phyloP scores from a whole-genome alignment of 2,797 vertebrate species.

The Phoeniculus purpureus region DNA sequence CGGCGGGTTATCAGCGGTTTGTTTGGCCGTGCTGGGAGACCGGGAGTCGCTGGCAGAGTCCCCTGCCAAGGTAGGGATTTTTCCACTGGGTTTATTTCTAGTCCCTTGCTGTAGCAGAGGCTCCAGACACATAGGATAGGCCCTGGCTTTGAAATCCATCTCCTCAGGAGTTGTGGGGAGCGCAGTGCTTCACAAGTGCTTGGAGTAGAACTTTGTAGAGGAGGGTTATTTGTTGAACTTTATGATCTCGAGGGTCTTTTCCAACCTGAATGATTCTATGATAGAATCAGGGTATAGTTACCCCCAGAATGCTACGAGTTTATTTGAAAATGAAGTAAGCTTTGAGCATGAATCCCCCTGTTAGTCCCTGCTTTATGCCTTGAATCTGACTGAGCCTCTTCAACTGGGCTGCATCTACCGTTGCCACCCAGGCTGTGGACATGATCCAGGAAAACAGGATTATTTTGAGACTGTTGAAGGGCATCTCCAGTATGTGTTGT shows the following conservation, averaged over 20 bases:
- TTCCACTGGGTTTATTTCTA: constrained; percentile 13
- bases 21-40: constrained; percentile 43
- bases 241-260: too few relatives aligned
- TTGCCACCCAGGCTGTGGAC: constrained; percentile 28
- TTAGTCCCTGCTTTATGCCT: neutral
- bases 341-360: neutral
- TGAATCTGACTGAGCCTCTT: neutral
- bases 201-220: neutral
- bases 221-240: too few relatives aligned
- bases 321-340: constrained; percentile 24
- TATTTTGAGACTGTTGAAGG: constrained; percentile 47
- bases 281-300: too few relatives aligned
- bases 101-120: neutral
- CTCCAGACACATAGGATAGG: neutral
- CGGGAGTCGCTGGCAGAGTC: neutral
- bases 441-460: constrained; percentile 31
- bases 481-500: constrained; percentile 34
- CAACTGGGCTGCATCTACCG: neutral
- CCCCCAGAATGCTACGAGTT: neutral
- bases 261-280: too few relatives aligned
- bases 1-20: constrained; percentile 23
- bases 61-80: constrained; percentile 19
- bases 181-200: neutral
- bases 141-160: neutral
- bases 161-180: neutral